These are phyloP conservation scores for Paramormyrops hopkinsi DNA, from an alignment of 2,797 vertebrate species.

Conservation along the genomic window DNA sequence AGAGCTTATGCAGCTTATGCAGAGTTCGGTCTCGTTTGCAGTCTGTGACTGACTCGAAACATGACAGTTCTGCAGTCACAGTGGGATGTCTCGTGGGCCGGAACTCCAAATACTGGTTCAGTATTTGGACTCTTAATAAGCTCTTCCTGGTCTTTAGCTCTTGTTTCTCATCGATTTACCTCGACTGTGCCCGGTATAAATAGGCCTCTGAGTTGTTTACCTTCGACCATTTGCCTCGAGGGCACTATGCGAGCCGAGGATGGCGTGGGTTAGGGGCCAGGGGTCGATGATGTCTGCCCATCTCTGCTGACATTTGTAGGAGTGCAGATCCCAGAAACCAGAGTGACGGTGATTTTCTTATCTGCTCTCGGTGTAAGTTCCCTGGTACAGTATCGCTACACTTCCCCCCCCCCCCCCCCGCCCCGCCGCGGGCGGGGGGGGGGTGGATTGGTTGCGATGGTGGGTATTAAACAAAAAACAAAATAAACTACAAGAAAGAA, in stretches of 20 bases:
- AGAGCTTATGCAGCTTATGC: neutral
- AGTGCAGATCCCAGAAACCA: neutral
- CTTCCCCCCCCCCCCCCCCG: neutral
- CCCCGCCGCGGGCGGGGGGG: too few species aligned
- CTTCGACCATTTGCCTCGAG: neutral
- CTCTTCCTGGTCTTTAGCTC: neutral
- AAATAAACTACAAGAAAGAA: too few species aligned
- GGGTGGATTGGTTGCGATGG: too few species aligned
- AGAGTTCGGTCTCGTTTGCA: neutral
- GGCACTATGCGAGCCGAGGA: neutral
- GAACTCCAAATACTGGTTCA: neutral
- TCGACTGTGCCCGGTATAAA: neutral
- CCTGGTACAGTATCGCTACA: neutral
- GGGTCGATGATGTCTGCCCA: neutral
- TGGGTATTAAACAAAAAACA: too few species aligned
- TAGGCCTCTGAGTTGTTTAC: neutral
- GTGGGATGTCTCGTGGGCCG: neutral
- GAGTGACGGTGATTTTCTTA: neutral
- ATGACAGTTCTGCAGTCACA: neutral
- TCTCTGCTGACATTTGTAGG: neutral
- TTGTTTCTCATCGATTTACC: neutral
- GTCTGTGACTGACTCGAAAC: neutral
- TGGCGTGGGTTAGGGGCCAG: neutral
- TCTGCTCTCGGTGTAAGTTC: neutral
- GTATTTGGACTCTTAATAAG: conserved; percentile 3